A percentile compares a stretch with the other conserved stretches of the same genome.
Conservation (phyloP, 1,140 invertebrate genomes). For the Lordiphosa collinella region DNA sequence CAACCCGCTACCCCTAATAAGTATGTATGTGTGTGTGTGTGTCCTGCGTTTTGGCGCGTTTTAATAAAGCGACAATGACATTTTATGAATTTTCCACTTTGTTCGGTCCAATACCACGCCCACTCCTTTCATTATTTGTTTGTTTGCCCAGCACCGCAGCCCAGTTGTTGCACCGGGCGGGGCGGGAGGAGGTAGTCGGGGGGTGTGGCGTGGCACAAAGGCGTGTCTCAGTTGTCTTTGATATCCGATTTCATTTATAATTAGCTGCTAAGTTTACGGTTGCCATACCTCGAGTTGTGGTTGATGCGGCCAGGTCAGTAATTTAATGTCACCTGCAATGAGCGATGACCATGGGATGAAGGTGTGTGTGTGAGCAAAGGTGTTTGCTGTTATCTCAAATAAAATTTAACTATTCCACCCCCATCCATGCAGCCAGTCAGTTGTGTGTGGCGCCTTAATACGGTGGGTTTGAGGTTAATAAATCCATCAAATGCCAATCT, state of each 20-base stretch:
- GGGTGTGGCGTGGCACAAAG: slow-evolving; percentile 42
- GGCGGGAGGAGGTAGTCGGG: slow-evolving; percentile 8
- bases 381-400: too few relatives aligned
- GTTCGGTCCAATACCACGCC: slow-evolving; percentile 47
- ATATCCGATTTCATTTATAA: slow-evolving; percentile 77
- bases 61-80: slow-evolving; percentile 76
- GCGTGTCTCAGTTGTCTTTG: slow-evolving; percentile 64
- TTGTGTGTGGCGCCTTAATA: too few relatives aligned
- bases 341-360: too few relatives aligned
- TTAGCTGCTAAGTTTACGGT: slow-evolving; percentile 72
- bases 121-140: slow-evolving; percentile 65
- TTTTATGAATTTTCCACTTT: slow-evolving; percentile 77
- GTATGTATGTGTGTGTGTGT: slow-evolving; percentile 32
- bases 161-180: slow-evolving; percentile 34
- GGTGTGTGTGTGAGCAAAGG: too few relatives aligned
- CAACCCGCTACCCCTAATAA: neutral
- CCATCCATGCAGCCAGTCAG: too few relatives aligned
- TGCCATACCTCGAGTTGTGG: slow-evolving; percentile 68
- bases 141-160: slow-evolving; percentile 60
- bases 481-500: too few relatives aligned
- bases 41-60: slow-evolving; percentile 68
- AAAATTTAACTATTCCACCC: too few relatives aligned
- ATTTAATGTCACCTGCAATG: slow-evolving; percentile 40
- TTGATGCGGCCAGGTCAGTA: slow-evolving; percentile 61
- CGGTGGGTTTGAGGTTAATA: too few relatives aligned